Conservation (phyloP, 2,888 invertebrate species). For the Colostygia pectinataria region DNA sequence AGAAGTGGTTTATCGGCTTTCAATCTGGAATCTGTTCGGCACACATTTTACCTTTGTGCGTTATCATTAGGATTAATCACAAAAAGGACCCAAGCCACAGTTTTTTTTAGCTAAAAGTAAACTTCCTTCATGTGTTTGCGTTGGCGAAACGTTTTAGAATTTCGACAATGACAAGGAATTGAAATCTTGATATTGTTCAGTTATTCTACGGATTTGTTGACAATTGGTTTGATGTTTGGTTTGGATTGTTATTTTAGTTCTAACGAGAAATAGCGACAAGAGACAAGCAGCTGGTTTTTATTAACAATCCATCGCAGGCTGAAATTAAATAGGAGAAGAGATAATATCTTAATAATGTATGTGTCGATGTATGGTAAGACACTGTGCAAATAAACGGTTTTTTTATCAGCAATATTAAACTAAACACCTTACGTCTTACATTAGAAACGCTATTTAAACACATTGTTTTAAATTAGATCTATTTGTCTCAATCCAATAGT, state of each 20-base stretch:
- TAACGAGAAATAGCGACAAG: constrained; percentile 1
- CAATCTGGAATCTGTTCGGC: constrained; percentile 77
- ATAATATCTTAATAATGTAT: too few species aligned
- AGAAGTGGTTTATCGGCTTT: constrained; percentile 77
- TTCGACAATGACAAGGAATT: constrained; percentile 21
- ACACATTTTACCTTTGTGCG: constrained; percentile 75
- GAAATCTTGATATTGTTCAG: constrained; percentile 21
- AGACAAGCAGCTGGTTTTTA: neutral
- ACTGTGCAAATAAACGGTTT: too few species aligned
- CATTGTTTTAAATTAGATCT: too few species aligned
- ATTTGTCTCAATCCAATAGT: too few species aligned
- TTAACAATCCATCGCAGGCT: too few species aligned
- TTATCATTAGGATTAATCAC: constrained; percentile 74
- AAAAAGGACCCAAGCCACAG: constrained; percentile 60
- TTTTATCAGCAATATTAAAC: too few species aligned
- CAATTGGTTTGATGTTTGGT: constrained; percentile 21
- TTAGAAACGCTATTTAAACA: too few species aligned
- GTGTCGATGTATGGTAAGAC: too few species aligned
- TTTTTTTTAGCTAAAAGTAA: constrained; percentile 60
- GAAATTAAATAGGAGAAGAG: too few species aligned
- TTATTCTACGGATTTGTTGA: constrained; percentile 21
- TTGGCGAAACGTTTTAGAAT: constrained; percentile 37
- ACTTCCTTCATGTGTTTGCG: constrained; percentile 54
- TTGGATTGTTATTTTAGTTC: constrained; percentile 21
- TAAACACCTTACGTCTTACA: too few species aligned